Percentiles rank a stretch among this genome's conserved stretches.
Evolutionary conservation across 2,888 invertebrate species (phyloP).

Genomic region (Drosophila heteroneura): DNA sequence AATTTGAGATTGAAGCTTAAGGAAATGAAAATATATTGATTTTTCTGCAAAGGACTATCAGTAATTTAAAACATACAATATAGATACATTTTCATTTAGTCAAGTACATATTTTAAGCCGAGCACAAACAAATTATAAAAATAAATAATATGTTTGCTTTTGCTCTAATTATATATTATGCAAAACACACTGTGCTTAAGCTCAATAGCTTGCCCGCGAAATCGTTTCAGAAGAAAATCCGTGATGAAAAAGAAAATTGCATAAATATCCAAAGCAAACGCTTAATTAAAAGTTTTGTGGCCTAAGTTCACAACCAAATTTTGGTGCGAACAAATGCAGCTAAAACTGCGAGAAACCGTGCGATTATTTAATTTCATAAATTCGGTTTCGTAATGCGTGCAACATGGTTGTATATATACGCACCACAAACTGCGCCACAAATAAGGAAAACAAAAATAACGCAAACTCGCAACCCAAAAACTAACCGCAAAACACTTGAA

Average conservation of each 20-base stretch:
- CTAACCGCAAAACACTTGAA: conserved; percentile 54
- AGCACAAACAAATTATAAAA: too few species aligned
- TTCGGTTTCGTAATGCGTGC: conserved; percentile 21
- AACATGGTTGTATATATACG: conserved; percentile 50
- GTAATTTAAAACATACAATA: neutral
- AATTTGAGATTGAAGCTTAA: neutral
- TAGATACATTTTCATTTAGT: neutral
- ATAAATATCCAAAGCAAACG: conserved; percentile 42
- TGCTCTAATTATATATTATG: conserved; percentile 7
- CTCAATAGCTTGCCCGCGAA: conserved; percentile 16
- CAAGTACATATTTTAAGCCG: neutral
- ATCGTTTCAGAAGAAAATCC: conserved; percentile 16
- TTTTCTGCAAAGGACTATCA: neutral
- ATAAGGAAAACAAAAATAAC: conserved; percentile 54
- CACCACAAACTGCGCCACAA: conserved; percentile 63
- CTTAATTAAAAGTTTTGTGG: conserved; percentile 57
- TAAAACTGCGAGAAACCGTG: conserved; percentile 10
- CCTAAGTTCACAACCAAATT: neutral
- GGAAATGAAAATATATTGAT: neutral
- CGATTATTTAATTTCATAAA: conserved; percentile 60
- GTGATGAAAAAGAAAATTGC: conserved; percentile 27
- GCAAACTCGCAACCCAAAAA: conserved; percentile 45
- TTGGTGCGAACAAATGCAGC: conserved; percentile 1
- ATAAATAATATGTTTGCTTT: neutral
- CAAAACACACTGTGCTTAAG: neutral